Evolutionary conservation across 2,888 invertebrate species (phyloP), one percentile per base, ranked within the genome.

Genomic region (Gibbula magus): DNA sequence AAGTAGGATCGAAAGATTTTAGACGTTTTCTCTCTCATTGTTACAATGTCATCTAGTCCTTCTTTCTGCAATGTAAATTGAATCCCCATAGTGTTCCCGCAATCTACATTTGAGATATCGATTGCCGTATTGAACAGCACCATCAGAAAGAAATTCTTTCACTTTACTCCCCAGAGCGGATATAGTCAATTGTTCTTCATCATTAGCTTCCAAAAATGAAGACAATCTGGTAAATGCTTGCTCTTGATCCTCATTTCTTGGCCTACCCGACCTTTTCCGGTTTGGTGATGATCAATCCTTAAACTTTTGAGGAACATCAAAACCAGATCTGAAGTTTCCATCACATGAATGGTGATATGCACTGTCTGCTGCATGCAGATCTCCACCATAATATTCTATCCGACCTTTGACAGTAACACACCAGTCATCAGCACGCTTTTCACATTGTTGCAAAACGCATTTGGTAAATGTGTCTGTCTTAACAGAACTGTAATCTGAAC

Each of bases 11-110:
- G 78, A 7, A 87, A 56, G 39, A 87, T 82, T 13, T 67, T 29
- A 20, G 75, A 32, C 22, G 83, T 84, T 20, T 81, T 85, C 8
- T 22, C 75, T 70, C 79, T 78, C n/a, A 86, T 70, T 22, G 86
- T 86, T 1, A 87, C 83, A 77, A 85, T 81, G 83, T 83, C 81
- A 1, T 53, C 29, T 70, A 81, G 83, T 29, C 84, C 83, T 61
- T 83, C 82, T 73, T 18, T 83, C 82, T 20, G 83, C 81, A 16
- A 86, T 83, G 1, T 83, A 29, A 22, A 88, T 79, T 20, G 75
- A 75, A 13, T 84, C 45, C 10, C 85, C 84, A 79, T 86, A 87
- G 54, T 84, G 79, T 75, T 83, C 80, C 52, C 78, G 16, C 16
- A 85, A 22, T 80, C 79, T 84, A 16, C 70, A 76, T 39, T 85